Evolutionary conservation across 2,888 invertebrate genomes (phyloP).

Genomic region (Ceraclea dissimilis): DNA sequence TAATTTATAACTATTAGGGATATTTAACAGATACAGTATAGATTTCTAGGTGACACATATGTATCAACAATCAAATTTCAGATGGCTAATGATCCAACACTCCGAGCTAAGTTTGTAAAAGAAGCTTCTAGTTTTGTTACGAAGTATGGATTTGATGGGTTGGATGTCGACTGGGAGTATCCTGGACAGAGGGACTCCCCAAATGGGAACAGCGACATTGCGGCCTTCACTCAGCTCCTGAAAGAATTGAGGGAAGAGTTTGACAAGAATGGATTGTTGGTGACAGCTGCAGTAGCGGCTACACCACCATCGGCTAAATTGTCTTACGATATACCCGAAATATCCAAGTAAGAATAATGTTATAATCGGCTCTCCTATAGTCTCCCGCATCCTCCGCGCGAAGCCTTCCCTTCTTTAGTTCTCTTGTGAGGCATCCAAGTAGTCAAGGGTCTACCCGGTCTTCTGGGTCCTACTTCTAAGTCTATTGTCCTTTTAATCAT

Average conservation of each 20-base stretch:
- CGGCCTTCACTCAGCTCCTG: constrained; percentile 37
- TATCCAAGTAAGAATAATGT: constrained; percentile 12
- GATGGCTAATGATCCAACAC: constrained; percentile 30
- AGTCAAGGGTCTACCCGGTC: too few relatives aligned
- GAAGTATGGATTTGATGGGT: constrained; percentile 50
- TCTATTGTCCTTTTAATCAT: too few relatives aligned
- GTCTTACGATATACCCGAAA: constrained; percentile 38
- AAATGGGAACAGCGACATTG: constrained; percentile 32
- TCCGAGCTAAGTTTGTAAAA: constrained; percentile 39
- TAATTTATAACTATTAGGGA: constrained; percentile 1
- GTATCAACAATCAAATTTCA: background rate
- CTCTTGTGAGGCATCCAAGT: too few relatives aligned
- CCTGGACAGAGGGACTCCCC: constrained; percentile 41
- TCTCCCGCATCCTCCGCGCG: too few relatives aligned
- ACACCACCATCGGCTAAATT: constrained; percentile 34
- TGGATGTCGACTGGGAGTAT: constrained; percentile 59
- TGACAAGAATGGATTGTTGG: constrained; percentile 35
- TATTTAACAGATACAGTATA: too few relatives aligned
- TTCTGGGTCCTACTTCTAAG: too few relatives aligned
- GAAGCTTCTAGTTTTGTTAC: constrained; percentile 42
- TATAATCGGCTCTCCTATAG: too few relatives aligned
- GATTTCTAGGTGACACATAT: too few relatives aligned
- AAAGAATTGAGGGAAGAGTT: constrained; percentile 42
- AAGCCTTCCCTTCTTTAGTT: too few relatives aligned
- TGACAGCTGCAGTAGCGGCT: constrained; percentile 50